phyloP scores from a whole-genome alignment of 2,797 vertebrate genomes.

The Clarias laeviceps region DNA sequence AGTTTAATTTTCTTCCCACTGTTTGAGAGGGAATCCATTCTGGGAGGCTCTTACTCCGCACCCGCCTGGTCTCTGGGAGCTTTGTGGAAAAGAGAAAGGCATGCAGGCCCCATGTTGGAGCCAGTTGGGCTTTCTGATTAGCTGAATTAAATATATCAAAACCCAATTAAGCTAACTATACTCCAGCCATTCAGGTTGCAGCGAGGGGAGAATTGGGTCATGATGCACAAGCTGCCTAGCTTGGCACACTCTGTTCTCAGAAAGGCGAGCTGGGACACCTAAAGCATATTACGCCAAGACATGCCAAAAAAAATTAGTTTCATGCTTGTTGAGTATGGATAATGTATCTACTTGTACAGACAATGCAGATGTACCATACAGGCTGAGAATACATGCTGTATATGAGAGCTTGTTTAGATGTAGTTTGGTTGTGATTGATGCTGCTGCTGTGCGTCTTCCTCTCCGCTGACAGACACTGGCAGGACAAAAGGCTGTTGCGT shows the following conservation, averaged over 20 bases:
- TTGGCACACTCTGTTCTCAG: conserved; percentile 50
- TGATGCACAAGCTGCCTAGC: conserved; percentile 59
- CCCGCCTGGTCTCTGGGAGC: conserved; percentile 67
- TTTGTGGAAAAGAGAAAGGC: conserved; percentile 60
- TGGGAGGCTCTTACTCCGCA: conserved; percentile 63
- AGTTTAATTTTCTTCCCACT: conserved; percentile 85
- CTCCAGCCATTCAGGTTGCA: conserved; percentile 73
- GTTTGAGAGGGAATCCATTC: conserved; percentile 74
- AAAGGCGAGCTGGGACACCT: conserved; percentile 53
- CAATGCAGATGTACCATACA: conserved; percentile 2
- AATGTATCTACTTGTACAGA: conserved; percentile 27
- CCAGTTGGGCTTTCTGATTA: conserved; percentile 75
- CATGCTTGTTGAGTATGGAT: conserved; percentile 5
- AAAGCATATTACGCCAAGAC: conserved; percentile 55
- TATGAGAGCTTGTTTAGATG: conserved; percentile 51
- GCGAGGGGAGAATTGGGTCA: conserved; percentile 64
- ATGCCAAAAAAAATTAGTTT: conserved; percentile 45
- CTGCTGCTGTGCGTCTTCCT: conserved; percentile 67
- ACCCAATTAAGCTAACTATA: conserved; percentile 77
- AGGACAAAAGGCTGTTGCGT: conserved; percentile 70
- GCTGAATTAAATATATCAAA: conserved; percentile 80
- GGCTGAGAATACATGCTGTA: conserved; percentile 36
- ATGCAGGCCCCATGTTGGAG: conserved; percentile 67
- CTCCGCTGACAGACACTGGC: conserved; percentile 69
- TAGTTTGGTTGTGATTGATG: conserved; percentile 71